These are phyloP conservation scores for Copidosoma aretas DNA, from an alignment of 2,888 invertebrate species.

Conservation along the genomic window DNA sequence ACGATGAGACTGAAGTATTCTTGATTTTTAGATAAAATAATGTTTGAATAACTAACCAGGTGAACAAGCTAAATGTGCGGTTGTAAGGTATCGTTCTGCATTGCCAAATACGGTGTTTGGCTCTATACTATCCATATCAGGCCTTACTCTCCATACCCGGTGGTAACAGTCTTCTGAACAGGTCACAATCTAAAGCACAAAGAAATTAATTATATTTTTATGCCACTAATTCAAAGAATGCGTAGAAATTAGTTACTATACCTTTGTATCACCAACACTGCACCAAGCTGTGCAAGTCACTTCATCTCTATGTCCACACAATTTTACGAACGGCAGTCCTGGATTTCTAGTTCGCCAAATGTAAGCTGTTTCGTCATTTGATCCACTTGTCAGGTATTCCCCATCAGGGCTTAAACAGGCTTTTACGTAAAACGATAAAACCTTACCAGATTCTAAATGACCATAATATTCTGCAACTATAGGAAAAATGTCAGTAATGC, in stretches of 20 bases:
- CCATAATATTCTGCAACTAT: constrained; percentile 67
- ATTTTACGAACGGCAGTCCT: constrained; percentile 70
- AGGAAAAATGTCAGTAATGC: too few species aligned
- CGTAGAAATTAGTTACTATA: constrained; percentile 40
- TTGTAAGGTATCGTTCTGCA: constrained; percentile 58
- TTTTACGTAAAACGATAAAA: constrained; percentile 85
- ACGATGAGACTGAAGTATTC: background rate
- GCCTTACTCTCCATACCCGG: constrained; percentile 77
- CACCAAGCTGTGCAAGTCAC: constrained; percentile 89
- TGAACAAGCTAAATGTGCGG: background rate
- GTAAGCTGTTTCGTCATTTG: constrained; percentile 84
- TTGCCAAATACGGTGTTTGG: constrained; percentile 63
- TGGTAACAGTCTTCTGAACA: constrained; percentile 84
- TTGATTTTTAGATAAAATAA: background rate
- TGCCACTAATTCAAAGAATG: background rate
- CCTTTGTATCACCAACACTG: constrained; percentile 65
- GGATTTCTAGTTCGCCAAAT: constrained; percentile 79
- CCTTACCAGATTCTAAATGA: constrained; percentile 75
- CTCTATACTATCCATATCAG: constrained; percentile 61
- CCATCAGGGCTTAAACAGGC: constrained; percentile 82
- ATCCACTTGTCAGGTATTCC: constrained; percentile 84
- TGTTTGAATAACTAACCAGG: constrained; percentile 46
- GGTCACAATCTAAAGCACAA: constrained; percentile 70
- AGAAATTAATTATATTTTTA: constrained; percentile 7
- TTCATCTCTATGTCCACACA: constrained; percentile 82